Evolutionary conservation across 2,113 vertebrate genomes (phyloP), one percentile per base, ranked within the genome.

Genomic region (Nyctereutes procyonoides): DNA sequence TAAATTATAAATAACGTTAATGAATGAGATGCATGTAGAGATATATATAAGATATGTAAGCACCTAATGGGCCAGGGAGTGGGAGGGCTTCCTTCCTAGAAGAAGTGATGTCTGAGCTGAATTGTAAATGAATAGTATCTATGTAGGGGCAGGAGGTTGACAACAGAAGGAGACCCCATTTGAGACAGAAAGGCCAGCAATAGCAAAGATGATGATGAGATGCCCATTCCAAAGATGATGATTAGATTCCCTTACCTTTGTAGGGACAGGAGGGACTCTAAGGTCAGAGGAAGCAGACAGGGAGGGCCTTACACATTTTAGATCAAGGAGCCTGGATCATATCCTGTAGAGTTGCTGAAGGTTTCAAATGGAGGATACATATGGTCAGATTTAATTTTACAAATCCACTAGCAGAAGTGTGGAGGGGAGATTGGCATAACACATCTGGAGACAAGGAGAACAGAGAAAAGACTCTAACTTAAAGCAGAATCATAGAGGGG

Each of bases 1-100:
- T 16, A 80, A 80, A 88, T 62, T 26, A 48, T 43, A 83, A 96
- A 88, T 82, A 84, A 55, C 55, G 73, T 65, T 53, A 92, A 94
- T 94, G 81, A 91, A 35, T 93, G 22, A 86, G 20, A 1, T 60
- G 20, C 13, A 88, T 38, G 67, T 26, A 77, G n/a, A 67, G 14
- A 8, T 48, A 79, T 16, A 76, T 13, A 35, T 63, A 77, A 77
- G 24, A 76, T 79, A 69, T 56, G 35, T 12, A 88, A 92, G 35
- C 51, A 80, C 14, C 63, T 58, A 85, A 74, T n/a, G 55, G 73
- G 71, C 26, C 63, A 90, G 73, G 14, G n/a, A 32, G 62, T 60
- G 63, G 71, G 43, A 88, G 55, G n/a, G 13, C n/a, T 22, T 73
- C 67, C 28, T 97, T 97, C 91, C 62, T 76, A 19, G 38, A 67